phyloP scores from a whole-genome alignment of 64 coral and sea anemone genomes.

The Anthopleura sola region DNA sequence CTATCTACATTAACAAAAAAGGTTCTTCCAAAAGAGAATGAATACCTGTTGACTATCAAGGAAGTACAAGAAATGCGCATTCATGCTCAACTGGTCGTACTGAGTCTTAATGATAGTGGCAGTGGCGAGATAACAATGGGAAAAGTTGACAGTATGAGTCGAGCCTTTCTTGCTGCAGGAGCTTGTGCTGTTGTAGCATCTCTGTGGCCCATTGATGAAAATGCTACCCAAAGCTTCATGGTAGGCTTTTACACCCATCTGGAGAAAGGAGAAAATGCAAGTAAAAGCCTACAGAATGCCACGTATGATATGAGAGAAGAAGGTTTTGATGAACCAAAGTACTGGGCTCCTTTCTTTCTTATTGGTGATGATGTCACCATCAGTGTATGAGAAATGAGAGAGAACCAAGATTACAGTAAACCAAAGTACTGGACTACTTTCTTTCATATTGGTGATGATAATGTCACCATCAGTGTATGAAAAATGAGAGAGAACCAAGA shows the following conservation, averaged over 20 bases:
- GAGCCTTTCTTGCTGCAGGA: conserved; percentile 50
- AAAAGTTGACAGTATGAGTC: conserved; percentile 33
- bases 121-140: conserved; percentile 16
- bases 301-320: conserved; percentile 5
- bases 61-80: conserved; percentile 24
- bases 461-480: conserved; percentile 17
- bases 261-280: conserved; percentile 24
- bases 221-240: conserved; percentile 26
- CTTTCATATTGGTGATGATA: conserved; percentile 52
- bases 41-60: conserved; percentile 33
- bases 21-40: conserved; percentile 4
- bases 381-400: not conserved
- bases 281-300: conserved; percentile 32
- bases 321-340: not conserved
- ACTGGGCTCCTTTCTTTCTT: conserved; percentile 49
- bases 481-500: not conserved
- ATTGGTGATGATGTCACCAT: conserved; percentile 51
- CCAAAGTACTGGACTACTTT: conserved; percentile 31
- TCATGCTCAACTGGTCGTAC: conserved; percentile 40
- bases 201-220: conserved; percentile 19
- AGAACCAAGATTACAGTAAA: not conserved
- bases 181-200: conserved; percentile 30
- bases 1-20: not conserved
- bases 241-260: conserved; percentile 23
- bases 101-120: conserved; percentile 31